These are phyloP conservation scores for Drosophila picticornis DNA, from an alignment of 2,888 invertebrate genomes.

Conservation along the genomic window DNA sequence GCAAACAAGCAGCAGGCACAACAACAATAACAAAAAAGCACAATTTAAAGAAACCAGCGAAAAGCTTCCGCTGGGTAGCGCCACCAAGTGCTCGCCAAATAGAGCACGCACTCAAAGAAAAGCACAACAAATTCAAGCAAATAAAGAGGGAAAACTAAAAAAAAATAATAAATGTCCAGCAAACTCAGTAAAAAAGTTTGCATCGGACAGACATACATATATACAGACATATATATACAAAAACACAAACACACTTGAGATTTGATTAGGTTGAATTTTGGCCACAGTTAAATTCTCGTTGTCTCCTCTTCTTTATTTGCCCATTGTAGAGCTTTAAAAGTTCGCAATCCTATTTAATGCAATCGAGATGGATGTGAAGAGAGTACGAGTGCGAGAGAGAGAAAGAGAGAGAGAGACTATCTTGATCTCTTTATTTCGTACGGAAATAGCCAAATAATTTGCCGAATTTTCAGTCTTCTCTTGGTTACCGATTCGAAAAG, in stretches of 20 bases:
- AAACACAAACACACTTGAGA: slow-evolving; percentile 4
- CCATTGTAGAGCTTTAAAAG: slow-evolving; percentile 12
- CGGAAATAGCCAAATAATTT: slow-evolving; percentile 33
- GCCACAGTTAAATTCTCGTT: slow-evolving; percentile 19
- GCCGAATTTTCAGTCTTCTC: slow-evolving; percentile 30
- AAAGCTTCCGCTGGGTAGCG: slow-evolving; percentile 74
- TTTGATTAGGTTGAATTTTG: slow-evolving; percentile 22
- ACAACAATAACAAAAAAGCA: slow-evolving; percentile 22
- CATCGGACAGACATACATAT: background rate
- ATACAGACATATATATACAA: background rate
- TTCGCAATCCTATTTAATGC: slow-evolving; percentile 12
- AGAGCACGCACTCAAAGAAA: slow-evolving; percentile 6
- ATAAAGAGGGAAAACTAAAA: background rate
- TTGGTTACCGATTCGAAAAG: slow-evolving; percentile 7
- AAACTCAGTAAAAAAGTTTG: background rate
- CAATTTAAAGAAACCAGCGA: slow-evolving; percentile 31
- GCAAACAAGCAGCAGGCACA: slow-evolving; percentile 13
- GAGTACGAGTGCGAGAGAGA: background rate
- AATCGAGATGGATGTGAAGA: background rate
- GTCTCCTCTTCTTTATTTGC: slow-evolving; percentile 6
- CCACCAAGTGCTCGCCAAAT: slow-evolving; percentile 48
- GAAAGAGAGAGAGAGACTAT: background rate
- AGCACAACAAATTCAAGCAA: slow-evolving; percentile 5
- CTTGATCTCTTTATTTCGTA: slow-evolving; percentile 15
- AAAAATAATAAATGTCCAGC: background rate